A percentile compares a stretch with the other conserved stretches of the same genome.
phyloP scores from a whole-genome alignment of 2,113 vertebrate species.

The Grantiella picta region DNA sequence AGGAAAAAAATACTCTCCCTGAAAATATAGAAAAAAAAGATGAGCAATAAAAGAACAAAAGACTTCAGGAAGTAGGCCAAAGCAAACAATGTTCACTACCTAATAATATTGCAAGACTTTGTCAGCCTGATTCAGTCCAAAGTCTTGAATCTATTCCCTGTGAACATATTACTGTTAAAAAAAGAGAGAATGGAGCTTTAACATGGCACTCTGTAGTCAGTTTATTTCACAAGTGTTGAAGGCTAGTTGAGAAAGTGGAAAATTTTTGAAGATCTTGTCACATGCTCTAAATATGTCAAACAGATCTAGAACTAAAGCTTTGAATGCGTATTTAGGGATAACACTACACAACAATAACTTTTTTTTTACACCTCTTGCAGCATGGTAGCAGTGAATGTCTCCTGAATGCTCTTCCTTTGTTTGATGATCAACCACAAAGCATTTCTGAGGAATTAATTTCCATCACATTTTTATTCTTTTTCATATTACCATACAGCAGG shows the following conservation, averaged over 20 bases:
- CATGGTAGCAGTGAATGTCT: background rate
- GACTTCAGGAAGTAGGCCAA: background rate
- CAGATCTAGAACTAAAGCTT: constrained; percentile 27
- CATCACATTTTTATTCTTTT: background rate
- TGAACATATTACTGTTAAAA: constrained; percentile 52
- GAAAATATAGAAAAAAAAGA: background rate
- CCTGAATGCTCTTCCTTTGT: background rate
- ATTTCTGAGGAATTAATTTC: background rate
- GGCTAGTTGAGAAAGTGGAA: constrained; percentile 56
- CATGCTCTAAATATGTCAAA: constrained; percentile 62
- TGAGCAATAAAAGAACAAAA: constrained; percentile 1
- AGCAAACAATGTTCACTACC: background rate
- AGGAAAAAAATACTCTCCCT: background rate
- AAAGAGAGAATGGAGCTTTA: constrained; percentile 42
- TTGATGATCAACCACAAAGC: background rate
- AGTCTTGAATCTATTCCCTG: constrained; percentile 34
- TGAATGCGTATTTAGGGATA: background rate
- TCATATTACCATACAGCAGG: background rate
- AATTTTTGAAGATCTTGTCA: constrained; percentile 51
- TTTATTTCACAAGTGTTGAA: constrained; percentile 67
- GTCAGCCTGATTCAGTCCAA: constrained; percentile 18
- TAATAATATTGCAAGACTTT: constrained; percentile 19
- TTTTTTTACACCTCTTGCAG: background rate
- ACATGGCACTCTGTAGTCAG: constrained; percentile 46
- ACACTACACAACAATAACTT: background rate